Base-by-base conservation (phyloP, 37 sponge, comb jelly and placozoan species). In the Ephydatia muelleri region DNA sequence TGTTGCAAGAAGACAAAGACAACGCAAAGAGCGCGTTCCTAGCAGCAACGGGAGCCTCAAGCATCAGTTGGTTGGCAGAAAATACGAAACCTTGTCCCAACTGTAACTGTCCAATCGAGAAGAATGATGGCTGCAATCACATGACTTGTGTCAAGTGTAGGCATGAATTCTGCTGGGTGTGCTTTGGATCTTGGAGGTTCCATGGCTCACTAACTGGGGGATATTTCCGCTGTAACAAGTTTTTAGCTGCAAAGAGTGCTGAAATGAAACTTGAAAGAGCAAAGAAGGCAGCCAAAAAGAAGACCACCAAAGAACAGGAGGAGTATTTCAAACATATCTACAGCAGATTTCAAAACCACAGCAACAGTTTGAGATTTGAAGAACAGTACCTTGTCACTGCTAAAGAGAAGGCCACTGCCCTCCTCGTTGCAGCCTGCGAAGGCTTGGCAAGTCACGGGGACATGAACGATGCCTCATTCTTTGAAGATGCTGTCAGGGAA, bases 101-200 rank as follows among this genome's bases (percentile, higher is more conserved):
- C 13, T 89, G 90, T 31, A 37, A 86, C 32, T 38, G 70, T 40
- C 67, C 73, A 0, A 89, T 89, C 8, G 38, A 89, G 75, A 89
- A 87, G 39, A 37, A 33, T 23, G 79, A 79, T 9, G 90, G 90
- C 0, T 89, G 90, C 70, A 89, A 89, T 48, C 84, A 85, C 37
- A 89, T 89, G 90, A 78, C 80, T 5, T 89, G 90, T 36, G 12
- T 33, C 3, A 87, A 65, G 57, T 89, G 90, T 66, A 48, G 35
- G 27, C 69, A 72, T 82, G 23, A 89, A 23, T 88, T 88, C 70
- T 88, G 89, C 72, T 88, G 89, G 89, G 66, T 86, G 47, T 88
- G 89, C 65, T 30, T 85, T 29, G 81, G 83, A 38, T 9, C 47
- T 14, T 83, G 83, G 83, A n/a, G 30, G 5, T 29, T 83, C 39